Base-by-base conservation (phyloP, 2,888 invertebrate species). In the Dolomedes plantarius region DNA sequence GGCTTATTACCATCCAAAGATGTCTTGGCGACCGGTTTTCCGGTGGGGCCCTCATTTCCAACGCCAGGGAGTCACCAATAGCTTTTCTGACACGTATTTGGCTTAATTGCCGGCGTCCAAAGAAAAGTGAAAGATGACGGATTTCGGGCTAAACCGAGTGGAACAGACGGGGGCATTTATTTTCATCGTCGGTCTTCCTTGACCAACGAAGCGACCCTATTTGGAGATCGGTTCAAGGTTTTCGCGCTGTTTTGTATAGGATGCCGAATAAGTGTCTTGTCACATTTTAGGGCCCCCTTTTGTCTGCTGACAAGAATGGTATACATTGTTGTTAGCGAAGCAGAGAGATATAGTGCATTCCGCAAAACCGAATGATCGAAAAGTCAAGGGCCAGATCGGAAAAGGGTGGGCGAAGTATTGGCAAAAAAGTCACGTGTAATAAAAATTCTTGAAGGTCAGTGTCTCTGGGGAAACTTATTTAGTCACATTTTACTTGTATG, bases 111-210 rank as follows among this genome's bases (percentile, higher is more conserved):
- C 23, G 56, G 23, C 56, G 56, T 56, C 56, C 56, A 16, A 56
- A 56, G 56, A 56, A 81, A 81, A 81, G 68, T 56, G 80, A 80
- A 79, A 79, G 41, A 72, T 62, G 80, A 32, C 31, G 65, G 64
- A 36, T 36, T 46, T 32, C 16, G 46, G 36, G 19, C 31, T 62
- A 71, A 82, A 46, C 82, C 62, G 69, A 46, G 64, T 82, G 82
- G 82, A 82, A 82, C 82, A 82, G 82, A 82, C 82, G 74, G 81
- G 56, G 23, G 13, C 56, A 56, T 56, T 56, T 56, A 56, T 56
- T 56, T 56, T 56, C 5, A 56, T 56, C 56, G 23, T 56, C 75
- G 69, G 82, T 82, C 68, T 76, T 75, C 74, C 82, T 82, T 82
- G 82, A 41, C 28, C 82, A 76, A 69, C 75, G 82, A 75, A 50